These are phyloP conservation scores for Ahaetulla prasina DNA, from an alignment of 2,113 vertebrate species.

Conservation along the genomic window DNA sequence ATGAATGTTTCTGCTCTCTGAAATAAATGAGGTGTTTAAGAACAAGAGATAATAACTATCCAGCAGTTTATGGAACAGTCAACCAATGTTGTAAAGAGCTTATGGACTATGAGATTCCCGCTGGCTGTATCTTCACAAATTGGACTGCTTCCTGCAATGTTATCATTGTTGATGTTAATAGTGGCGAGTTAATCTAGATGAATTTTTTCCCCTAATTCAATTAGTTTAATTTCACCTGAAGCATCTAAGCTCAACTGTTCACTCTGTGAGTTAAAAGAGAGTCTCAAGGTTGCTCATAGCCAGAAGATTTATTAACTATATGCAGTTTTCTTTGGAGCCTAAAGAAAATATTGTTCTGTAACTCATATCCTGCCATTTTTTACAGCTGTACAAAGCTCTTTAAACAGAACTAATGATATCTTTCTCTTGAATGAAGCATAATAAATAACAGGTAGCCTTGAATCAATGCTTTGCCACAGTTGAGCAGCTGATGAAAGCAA, in stretches of 20 bases:
- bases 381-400: conserved; percentile 44
- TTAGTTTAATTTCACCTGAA: conserved; percentile 56
- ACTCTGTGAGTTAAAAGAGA: conserved; percentile 36
- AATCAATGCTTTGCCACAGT: neutral
- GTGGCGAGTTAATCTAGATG: conserved; percentile 53
- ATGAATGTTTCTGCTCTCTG: neutral
- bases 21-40: neutral
- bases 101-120: neutral
- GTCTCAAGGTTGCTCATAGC: conserved; percentile 43
- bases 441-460: conserved; percentile 6
- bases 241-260: conserved; percentile 42
- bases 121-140: conserved; percentile 13
- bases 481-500: conserved; percentile 44
- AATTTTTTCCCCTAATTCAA: conserved; percentile 27
- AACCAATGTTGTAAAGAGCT: neutral
- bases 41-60: neutral
- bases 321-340: conserved; percentile 33
- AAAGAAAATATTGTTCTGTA: conserved; percentile 33
- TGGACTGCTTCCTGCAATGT: conserved; percentile 25
- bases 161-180: conserved; percentile 37
- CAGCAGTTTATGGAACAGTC: neutral
- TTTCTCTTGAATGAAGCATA: conserved; percentile 28
- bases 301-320: conserved; percentile 43
- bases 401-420: conserved; percentile 47
- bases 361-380: conserved; percentile 36